Base-by-base conservation (phyloP, 1,140 invertebrate genomes). In the Drosophila erecta region DNA sequence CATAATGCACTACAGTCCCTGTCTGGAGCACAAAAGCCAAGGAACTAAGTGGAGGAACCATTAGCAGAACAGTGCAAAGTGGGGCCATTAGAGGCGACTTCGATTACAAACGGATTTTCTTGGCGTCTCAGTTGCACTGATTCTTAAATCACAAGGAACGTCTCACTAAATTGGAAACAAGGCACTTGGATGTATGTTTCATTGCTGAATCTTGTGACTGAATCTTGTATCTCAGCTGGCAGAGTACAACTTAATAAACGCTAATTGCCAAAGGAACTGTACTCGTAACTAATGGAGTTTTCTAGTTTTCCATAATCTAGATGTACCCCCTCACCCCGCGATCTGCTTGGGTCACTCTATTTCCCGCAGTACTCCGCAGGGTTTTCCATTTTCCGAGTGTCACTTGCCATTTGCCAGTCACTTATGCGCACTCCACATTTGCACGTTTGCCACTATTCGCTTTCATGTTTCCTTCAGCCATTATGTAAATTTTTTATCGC, bases 401-500 rank as follows among this genome's bases (percentile, higher is more conserved):
- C 55, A 53, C 46, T 72, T 51, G 69, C 67, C 69, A 60, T 60
- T 72, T 72, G 67, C 47, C 47, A 60, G 46, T 72, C 69, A 53
- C 69, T 72, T 73, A n/a, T 51, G 43, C n/a, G 17, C 30, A 56
- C 12, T 24, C n/a, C 49, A 35, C 41, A 33, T 37, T 59, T 51
- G 12, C 69, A 35, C 24, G 6, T 38, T 27, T 60, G 22, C 22
- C 47, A 12, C 41, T 51, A 46, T 72, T 72, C 30, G n/a, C 57
- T 74, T 62, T 73, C 15, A 46, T 57, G 64, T 53, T 69, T 14
- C 11, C 43, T n/a, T 8, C 17, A 17, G 67, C 54, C 55, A 72
- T 72, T 73, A 73, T 72, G 69, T 51, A 73, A 60, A 72, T 60
- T 72, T 72, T 72, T 51, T 72, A 72, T 72, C 69, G 69, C 67